phyloP scores from a whole-genome alignment of 2,113 vertebrate species.

The Galeopterus variegatus region DNA sequence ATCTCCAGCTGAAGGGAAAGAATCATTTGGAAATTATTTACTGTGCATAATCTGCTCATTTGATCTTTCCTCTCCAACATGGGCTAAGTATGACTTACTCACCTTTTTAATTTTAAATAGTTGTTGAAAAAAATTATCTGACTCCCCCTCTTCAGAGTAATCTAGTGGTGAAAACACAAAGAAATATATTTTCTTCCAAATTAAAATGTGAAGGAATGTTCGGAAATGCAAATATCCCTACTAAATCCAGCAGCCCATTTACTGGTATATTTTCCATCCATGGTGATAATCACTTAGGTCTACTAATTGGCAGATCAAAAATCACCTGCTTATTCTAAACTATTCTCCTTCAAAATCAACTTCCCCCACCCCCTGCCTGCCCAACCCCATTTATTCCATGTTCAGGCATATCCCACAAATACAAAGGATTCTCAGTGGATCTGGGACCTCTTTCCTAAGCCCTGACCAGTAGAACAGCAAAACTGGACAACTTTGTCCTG shows the following conservation, averaged over 20 bases:
- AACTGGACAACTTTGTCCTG: background rate
- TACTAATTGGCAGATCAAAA: background rate
- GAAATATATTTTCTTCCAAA: background rate
- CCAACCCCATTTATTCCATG: background rate
- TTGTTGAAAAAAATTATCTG: background rate
- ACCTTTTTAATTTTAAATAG: background rate
- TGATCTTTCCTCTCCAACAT: conserved; percentile 12
- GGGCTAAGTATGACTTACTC: background rate
- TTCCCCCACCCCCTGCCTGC: too few relatives aligned
- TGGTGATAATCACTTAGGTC: background rate
- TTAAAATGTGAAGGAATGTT: conserved; percentile 7
- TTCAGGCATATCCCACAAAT: background rate
- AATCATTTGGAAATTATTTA: conserved; percentile 18
- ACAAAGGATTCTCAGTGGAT: background rate
- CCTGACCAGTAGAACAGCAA: background rate
- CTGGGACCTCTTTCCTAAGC: background rate
- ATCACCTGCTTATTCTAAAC: background rate
- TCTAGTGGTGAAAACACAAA: background rate
- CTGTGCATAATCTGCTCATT: background rate
- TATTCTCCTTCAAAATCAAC: background rate
- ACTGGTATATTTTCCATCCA: background rate
- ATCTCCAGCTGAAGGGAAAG: conserved; percentile 60
- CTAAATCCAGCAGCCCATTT: accelerated
- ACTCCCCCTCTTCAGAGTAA: background rate
- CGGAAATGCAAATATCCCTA: background rate